Conservation (phyloP, 2,113 vertebrate genomes). For the Misgurnus mizolepis region DNA sequence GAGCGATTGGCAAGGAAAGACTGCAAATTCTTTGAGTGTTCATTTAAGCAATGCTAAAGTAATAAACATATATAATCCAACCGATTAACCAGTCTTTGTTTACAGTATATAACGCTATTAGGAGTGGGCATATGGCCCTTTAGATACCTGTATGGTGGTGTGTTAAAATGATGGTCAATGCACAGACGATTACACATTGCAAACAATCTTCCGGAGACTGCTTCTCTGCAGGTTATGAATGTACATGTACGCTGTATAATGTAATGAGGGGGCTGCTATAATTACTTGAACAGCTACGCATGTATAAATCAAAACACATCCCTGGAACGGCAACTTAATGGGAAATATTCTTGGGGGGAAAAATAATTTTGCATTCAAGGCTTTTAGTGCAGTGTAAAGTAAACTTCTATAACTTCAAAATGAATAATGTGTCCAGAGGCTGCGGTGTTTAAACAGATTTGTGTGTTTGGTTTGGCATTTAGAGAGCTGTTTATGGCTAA, state of each 20-base stretch:
- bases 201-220: slow-evolving; percentile 4
- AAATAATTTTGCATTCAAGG: neutral
- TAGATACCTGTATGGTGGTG: neutral
- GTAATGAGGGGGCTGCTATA: slow-evolving; percentile 55
- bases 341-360: slow-evolving; percentile 24
- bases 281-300: slow-evolving; percentile 56
- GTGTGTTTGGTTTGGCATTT: slow-evolving; percentile 13
- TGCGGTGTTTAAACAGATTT: neutral
- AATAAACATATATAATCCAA: slow-evolving; percentile 8
- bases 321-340: slow-evolving; percentile 43
- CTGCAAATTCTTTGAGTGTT: slow-evolving; percentile 1
- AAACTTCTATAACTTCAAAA: slow-evolving; percentile 15
- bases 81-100: slow-evolving; percentile 17
- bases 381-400: slow-evolving; percentile 19
- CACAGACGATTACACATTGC: neutral
- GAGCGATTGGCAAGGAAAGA: neutral
- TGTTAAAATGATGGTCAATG: neutral
- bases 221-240: slow-evolving; percentile 45
- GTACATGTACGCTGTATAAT: slow-evolving; percentile 50
- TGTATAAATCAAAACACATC: slow-evolving; percentile 54
- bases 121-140: slow-evolving; percentile 1
- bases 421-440: slow-evolving; percentile 19
- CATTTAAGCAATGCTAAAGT: slow-evolving; percentile 3
- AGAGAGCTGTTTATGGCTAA: neutral
- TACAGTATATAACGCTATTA: neutral